phyloP scores from a whole-genome alignment of 1,140 invertebrate species.

The Steinernema khuongi region DNA sequence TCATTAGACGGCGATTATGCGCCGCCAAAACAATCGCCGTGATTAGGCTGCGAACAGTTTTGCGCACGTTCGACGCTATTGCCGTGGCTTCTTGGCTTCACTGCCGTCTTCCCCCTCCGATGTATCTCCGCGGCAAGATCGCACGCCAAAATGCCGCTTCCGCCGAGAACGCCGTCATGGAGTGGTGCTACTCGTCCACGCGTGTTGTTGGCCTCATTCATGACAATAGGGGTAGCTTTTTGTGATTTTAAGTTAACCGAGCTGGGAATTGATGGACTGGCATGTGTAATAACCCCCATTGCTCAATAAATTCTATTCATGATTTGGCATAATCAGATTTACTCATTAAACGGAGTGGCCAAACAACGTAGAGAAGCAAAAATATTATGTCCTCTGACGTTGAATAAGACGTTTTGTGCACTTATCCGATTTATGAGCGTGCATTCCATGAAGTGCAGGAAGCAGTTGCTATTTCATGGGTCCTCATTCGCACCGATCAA shows the following conservation, averaged over 20 bases:
- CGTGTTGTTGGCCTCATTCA: background rate
- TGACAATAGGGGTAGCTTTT: background rate
- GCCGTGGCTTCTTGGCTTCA: background rate
- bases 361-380: too few relatives aligned
- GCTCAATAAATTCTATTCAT: too few relatives aligned
- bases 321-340: too few relatives aligned
- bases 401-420: too few relatives aligned
- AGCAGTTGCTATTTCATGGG: too few relatives aligned
- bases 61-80: background rate
- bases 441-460: too few relatives aligned
- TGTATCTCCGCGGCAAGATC: background rate
- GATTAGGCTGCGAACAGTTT: background rate
- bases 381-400: too few relatives aligned
- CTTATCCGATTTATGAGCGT: too few relatives aligned
- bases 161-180: slow-evolving; percentile 8
- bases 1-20: slow-evolving; percentile 1
- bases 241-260: background rate
- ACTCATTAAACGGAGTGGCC: too few relatives aligned
- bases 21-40: background rate
- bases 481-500: too few relatives aligned
- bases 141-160: slow-evolving; percentile 1
- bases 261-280: too few relatives aligned
- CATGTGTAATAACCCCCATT: too few relatives aligned
- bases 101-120: background rate
- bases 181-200: slow-evolving; percentile 3